Evolutionary conservation across 1,140 invertebrate genomes (phyloP), one percentile per base, ranked within the genome.

Genomic region (Drosophila guanche): DNA sequence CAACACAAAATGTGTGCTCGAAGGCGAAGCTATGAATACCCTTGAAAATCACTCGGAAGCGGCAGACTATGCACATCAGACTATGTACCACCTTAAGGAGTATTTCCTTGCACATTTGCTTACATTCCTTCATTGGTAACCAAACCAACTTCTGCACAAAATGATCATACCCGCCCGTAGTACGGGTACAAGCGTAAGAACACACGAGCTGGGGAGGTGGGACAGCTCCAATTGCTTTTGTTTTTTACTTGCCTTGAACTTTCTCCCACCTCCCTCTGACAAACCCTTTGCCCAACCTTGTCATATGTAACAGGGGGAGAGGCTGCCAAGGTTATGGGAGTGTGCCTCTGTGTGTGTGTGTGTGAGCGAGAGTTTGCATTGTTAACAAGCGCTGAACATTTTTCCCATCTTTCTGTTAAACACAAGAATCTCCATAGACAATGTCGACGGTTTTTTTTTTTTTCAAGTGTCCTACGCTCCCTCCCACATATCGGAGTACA

Each of bases 351-450:
- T 22, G 40, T 22, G 47, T 20, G 51, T 72, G 42, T 65, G 60
- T 52, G 54, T 53, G 29, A 33, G 20, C 27, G 57, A 58, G 62
- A 67, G 74, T 84, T 72, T 85, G 56, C 81, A 85, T 85, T 85
- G 76, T 85, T 85, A 85, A 85, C 80, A 85, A 85, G 76, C 71
- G 68, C 57, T 8, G 63, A 62, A 66, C 72, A 78, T 84, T 84
- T 56, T 76, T 73, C 79, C 56, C 81, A 80, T 85, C 72, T 79
- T 72, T 62, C 83, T 84, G 80, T 84, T 76, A 68, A 33, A 72
- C 79, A 72, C 73, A 60, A 79, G 50, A 81, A 81, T 77, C 77
- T 77, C 76, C 77, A 77, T 76, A 83, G 78, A 80, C 59, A 57
- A 48, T 62, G 70, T 29, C 42, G 60, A 58, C 61, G 54, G 5